phyloP scores from a whole-genome alignment of 1,140 invertebrate species.

The Drosophila fuyamai region DNA sequence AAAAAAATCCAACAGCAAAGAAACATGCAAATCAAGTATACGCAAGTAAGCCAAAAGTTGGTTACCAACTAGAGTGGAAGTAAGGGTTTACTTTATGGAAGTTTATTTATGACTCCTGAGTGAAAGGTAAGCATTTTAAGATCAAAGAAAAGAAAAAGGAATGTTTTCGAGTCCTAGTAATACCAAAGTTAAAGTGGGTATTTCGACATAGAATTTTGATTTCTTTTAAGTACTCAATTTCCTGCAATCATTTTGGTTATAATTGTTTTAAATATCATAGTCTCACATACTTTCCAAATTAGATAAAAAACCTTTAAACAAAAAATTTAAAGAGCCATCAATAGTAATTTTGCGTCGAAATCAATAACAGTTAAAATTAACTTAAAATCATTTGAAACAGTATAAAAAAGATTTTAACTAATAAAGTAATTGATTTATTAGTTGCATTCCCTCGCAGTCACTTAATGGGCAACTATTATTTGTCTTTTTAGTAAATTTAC shows the following conservation, averaged over 20 bases:
- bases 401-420: not conserved
- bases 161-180: too few relatives aligned
- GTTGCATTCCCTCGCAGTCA: slow-evolving; percentile 3
- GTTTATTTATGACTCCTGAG: not conserved
- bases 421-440: slow-evolving; percentile 14
- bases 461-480: slow-evolving; percentile 29
- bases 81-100: not conserved
- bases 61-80: not conserved
- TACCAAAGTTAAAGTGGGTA: too few relatives aligned
- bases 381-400: too few relatives aligned
- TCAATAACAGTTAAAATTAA: too few relatives aligned
- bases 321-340: too few relatives aligned
- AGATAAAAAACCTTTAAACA: too few relatives aligned
- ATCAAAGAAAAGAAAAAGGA: not conserved
- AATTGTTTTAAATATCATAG: too few relatives aligned
- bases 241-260: too few relatives aligned
- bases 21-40: slow-evolving; percentile 30
- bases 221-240: too few relatives aligned
- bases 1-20: slow-evolving; percentile 20
- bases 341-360: too few relatives aligned
- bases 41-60: slow-evolving; percentile 27
- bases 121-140: not conserved
- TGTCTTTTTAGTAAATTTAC: slow-evolving; percentile 53
- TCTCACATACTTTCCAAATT: too few relatives aligned
- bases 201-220: too few relatives aligned